These are phyloP conservation scores for Hexactinellida sp. DNA, from an alignment of 37 sponge, comb jelly and placozoan genomes.

Conservation along the genomic window DNA sequence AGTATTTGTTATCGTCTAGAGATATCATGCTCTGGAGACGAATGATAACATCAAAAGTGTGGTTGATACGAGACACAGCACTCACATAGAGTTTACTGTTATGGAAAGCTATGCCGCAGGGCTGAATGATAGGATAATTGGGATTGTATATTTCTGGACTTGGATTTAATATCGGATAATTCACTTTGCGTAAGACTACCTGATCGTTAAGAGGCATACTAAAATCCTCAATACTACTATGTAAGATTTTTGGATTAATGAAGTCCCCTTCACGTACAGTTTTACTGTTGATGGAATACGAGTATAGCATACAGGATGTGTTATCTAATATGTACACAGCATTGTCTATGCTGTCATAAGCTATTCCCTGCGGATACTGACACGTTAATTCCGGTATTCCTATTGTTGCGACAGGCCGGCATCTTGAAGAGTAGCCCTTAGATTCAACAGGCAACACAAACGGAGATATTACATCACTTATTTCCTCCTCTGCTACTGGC, in stretches of 20 bases:
- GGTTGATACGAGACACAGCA: not conserved
- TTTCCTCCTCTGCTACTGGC: not conserved
- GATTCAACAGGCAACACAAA: not conserved
- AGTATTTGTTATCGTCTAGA: not conserved
- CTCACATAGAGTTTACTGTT: not conserved
- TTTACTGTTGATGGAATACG: not conserved
- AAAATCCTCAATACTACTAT: not conserved
- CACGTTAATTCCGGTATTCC: not conserved
- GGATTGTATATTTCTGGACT: not conserved
- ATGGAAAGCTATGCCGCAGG: not conserved
- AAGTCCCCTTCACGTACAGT: not conserved
- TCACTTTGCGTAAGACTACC: not conserved
- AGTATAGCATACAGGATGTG: not conserved
- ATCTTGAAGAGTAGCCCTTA: not conserved
- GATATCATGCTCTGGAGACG: not conserved
- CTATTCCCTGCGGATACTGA: constrained; percentile 11
- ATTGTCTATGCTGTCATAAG: not conserved
- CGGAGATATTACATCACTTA: not conserved
- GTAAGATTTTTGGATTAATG: not conserved
- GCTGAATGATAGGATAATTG: not conserved
- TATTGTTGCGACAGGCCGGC: not conserved
- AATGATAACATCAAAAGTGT: not conserved
- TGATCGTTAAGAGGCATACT: not conserved
- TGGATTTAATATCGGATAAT: no score
- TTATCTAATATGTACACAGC: not conserved